Percentiles rank a stretch among this genome's conserved stretches.
Conservation (phyloP, 2,888 invertebrate species). For the Colletes collaris region DNA sequence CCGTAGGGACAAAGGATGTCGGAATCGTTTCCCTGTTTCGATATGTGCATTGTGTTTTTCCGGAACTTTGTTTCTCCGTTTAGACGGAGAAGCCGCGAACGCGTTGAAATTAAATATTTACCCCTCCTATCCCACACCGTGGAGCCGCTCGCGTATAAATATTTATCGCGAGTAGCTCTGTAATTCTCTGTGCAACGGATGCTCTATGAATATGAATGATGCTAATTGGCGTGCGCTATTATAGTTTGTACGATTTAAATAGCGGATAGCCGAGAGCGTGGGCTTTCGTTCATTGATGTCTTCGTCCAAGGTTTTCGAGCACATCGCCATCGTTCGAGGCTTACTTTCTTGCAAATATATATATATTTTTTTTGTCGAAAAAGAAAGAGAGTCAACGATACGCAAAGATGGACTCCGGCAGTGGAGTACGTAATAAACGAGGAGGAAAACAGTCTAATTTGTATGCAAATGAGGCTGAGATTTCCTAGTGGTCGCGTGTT, state of each 20-base stretch:
- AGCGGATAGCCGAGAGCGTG: neutral
- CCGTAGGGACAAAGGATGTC: no score
- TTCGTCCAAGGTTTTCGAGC: neutral
- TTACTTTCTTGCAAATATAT: no score
- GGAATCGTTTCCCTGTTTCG: neutral
- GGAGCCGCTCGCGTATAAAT: constrained; percentile 21
- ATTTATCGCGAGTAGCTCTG: constrained; percentile 36
- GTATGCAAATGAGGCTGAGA: constrained; percentile 37
- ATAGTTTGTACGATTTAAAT: constrained; percentile 26
- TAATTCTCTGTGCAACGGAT: constrained; percentile 44
- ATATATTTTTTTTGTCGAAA: no score
- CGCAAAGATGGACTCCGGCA: no score
- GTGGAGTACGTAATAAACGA: constrained; percentile 19
- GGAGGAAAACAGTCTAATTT: constrained; percentile 35
- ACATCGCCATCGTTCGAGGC: neutral
- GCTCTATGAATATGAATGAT: constrained; percentile 49
- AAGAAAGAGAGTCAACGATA: no score
- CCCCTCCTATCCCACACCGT: constrained; percentile 7
- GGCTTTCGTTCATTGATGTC: constrained; percentile 27
- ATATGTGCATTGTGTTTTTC: neutral
- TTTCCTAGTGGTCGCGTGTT: constrained; percentile 45
- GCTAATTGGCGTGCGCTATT: constrained; percentile 34
- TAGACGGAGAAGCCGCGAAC: constrained; percentile 16
- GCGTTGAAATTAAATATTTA: constrained; percentile 36
- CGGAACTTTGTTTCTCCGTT: constrained; percentile 6